Evolutionary conservation across 2,888 invertebrate genomes (phyloP).

Genomic region (Clitarchus hookeri): DNA sequence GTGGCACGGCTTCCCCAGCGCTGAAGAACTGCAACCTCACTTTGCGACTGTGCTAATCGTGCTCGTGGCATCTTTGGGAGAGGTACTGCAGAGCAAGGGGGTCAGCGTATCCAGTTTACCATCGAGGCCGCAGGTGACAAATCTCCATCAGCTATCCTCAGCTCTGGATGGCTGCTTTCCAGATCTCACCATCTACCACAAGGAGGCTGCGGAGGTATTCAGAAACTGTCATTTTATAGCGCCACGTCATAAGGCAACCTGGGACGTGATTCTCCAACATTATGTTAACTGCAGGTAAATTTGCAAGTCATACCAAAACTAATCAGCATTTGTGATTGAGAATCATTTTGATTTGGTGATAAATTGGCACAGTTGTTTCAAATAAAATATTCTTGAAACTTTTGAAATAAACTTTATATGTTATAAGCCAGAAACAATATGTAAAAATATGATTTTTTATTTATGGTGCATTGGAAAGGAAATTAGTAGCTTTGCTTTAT

Average conservation of each 20-base stretch:
- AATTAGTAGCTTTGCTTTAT: no score
- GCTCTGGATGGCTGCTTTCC: slow-evolving; percentile 42
- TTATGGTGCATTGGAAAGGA: no score
- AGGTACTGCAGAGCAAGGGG: slow-evolving; percentile 34
- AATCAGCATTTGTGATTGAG: background rate
- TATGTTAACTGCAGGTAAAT: slow-evolving; percentile 41
- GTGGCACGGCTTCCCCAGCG: slow-evolving; percentile 61
- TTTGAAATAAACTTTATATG: no score
- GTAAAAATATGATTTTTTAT: no score
- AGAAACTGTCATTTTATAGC: slow-evolving; percentile 6
- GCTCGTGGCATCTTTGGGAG: slow-evolving; percentile 48
- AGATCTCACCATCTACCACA: slow-evolving; percentile 36
- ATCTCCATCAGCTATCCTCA: background rate
- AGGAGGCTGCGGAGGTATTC: slow-evolving; percentile 34
- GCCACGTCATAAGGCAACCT: slow-evolving; percentile 43
- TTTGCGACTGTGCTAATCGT: slow-evolving; percentile 51
- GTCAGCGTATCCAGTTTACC: slow-evolving; percentile 31
- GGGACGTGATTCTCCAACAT: slow-evolving; percentile 47
- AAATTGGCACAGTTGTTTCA: no score
- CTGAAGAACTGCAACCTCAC: slow-evolving; percentile 53
- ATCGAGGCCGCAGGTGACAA: slow-evolving; percentile 38
- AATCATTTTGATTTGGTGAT: no score
- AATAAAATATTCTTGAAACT: no score
- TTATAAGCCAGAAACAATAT: no score
- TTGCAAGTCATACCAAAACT: no score